A percentile compares a stretch with the other conserved stretches of the same genome.
Conservation (phyloP, 2,797 vertebrate species). For the Rhynchonycteris naso region DNA sequence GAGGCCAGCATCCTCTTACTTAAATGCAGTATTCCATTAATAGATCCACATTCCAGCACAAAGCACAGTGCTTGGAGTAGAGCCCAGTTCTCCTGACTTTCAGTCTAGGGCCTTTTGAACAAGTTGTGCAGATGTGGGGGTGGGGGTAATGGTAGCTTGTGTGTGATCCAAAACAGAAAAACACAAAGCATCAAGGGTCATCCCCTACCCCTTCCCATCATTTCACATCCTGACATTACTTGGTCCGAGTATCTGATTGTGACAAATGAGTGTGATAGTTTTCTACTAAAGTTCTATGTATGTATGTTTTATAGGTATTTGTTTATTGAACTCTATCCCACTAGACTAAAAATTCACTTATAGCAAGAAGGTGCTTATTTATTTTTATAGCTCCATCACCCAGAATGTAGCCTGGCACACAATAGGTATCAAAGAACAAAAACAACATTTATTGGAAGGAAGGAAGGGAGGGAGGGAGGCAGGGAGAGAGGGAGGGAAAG, state of each 20-base stretch:
- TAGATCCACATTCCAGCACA: conserved; percentile 69
- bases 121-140: neutral
- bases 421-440: neutral
- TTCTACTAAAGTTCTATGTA: neutral
- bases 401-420: neutral
- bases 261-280: neutral
- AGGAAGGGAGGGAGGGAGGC: neutral
- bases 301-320: neutral
- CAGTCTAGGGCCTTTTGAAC: conserved; percentile 26
- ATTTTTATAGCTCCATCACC: neutral
- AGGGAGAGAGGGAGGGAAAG: neutral
- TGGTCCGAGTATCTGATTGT: neutral
- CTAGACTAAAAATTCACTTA: neutral
- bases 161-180: neutral
- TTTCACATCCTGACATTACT: neutral
- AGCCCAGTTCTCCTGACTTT: conserved; percentile 64
- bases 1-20: neutral
- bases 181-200: neutral
- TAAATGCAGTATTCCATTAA: conserved; percentile 54
- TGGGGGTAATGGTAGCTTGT: neutral
- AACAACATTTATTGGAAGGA: neutral
- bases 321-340: neutral
- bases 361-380: neutral
- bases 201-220: neutral
- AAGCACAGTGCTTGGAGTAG: conserved; percentile 49